Percentiles rank a stretch among this genome's conserved stretches.
These are phyloP conservation scores for Psittacula derbiana DNA, from an alignment of 2,797 vertebrate genomes.

Conservation along the genomic window DNA sequence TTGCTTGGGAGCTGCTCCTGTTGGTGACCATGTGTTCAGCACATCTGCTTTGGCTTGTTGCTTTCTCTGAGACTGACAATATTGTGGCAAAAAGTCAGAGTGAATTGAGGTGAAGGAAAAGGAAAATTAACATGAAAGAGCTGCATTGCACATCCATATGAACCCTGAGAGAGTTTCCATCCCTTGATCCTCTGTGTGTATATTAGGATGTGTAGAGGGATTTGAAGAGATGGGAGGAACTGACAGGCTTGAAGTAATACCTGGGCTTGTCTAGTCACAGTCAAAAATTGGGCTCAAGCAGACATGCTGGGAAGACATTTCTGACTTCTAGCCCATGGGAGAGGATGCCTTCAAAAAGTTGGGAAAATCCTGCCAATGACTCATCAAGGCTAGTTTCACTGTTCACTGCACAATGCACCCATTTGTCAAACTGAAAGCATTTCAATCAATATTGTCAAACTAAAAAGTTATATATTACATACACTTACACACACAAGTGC, in stretches of 20 bases:
- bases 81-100: slow-evolving; percentile 62
- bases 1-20: slow-evolving; percentile 64
- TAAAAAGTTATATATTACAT: background rate
- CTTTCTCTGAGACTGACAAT: slow-evolving; percentile 63
- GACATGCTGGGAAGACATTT: background rate
- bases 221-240: slow-evolving; percentile 11
- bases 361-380: slow-evolving; percentile 25
- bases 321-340: background rate
- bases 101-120: slow-evolving; percentile 43
- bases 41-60: slow-evolving; percentile 71
- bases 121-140: slow-evolving; percentile 50
- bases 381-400: slow-evolving; percentile 14
- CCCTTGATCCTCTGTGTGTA: slow-evolving; percentile 9
- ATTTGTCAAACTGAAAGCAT: slow-evolving; percentile 12
- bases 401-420: background rate
- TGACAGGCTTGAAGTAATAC: slow-evolving; percentile 23
- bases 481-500: background rate
- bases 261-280: slow-evolving; percentile 30
- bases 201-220: background rate
- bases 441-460: slow-evolving; percentile 13
- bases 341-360: slow-evolving; percentile 20
- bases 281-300: background rate
- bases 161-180: slow-evolving; percentile 21
- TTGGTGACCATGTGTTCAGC: slow-evolving; percentile 69
- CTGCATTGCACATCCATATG: background rate